Percentiles rank a stretch among this genome's conserved stretches.
Conservation (phyloP, 2,888 invertebrate genomes). For the Petrophora chlorosata region DNA sequence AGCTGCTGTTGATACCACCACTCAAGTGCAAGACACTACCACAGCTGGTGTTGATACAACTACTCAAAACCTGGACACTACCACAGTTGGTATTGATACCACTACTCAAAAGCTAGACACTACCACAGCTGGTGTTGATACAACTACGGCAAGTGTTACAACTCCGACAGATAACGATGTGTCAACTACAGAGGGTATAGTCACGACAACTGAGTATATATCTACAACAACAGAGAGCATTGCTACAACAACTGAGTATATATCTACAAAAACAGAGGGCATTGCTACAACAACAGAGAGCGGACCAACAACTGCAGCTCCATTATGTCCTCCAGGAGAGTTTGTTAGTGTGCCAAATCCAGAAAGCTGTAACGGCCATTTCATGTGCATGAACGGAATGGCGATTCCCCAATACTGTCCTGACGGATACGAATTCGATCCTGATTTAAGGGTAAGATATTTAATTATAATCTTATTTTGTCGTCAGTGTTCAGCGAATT, state of each 20-base stretch:
- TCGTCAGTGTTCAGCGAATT: too few species aligned
- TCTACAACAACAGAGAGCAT: background rate
- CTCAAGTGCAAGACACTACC: too few species aligned
- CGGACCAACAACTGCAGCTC: background rate
- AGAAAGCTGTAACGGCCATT: conserved; percentile 42
- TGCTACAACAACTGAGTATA: too few species aligned
- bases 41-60: too few species aligned
- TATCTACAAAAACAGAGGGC: too few species aligned
- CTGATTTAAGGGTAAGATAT: conserved; percentile 32
- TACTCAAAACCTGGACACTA: background rate
- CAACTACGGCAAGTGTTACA: background rate
- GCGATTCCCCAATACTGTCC: conserved; percentile 41
- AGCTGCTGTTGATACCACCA: too few species aligned
- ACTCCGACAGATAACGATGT: too few species aligned
- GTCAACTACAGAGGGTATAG: background rate
- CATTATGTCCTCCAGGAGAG: conserved; percentile 39
- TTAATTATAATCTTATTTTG: too few species aligned
- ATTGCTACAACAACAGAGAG: background rate
- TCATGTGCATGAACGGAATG: conserved; percentile 44
- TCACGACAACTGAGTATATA: background rate
- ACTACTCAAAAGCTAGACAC: background rate
- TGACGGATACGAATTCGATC: conserved; percentile 44
- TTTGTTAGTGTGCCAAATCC: conserved; percentile 50
- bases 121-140: background rate
- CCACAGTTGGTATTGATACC: background rate